Base-by-base conservation (phyloP, 2,797 vertebrate genomes). In the Lutjanus campechanus region DNA sequence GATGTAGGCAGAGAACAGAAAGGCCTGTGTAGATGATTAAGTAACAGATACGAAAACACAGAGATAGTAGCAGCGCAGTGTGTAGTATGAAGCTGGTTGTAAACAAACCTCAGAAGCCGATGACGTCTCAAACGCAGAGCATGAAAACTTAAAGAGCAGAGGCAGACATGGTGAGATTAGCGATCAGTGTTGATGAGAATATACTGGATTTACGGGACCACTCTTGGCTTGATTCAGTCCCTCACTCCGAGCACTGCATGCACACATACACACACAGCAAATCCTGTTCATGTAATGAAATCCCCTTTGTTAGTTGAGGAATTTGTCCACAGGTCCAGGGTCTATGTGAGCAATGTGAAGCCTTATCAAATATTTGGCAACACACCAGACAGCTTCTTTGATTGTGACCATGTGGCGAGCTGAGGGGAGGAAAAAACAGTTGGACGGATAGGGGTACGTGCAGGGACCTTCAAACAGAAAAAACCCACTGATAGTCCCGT, bases 301-400 rank as follows among this genome's bases (percentile, higher is more conserved):
- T 86, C 49, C 69, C 29, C 59, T 83, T 85, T 86, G 79, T 84
- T 81, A 66, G 68, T 63, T 0, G 62, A 84, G 70, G 86, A 89
- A 82, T 91, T 79, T 89, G 67, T 88, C 83, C 68, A 69, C 19
- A 46, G 73, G 74, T 85, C 69, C 76, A 58, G 72, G 63, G 69
- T 85, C 76, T 85, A 69, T 78, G 69, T 79, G 69, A 68, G 62
- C 49, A 64, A 63, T 67, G 75, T 74, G 82, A 82, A 55, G 77
- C 67, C 73, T 83, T 83, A 88, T 89, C 82, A 82, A 85, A 89
- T 87, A 87, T 85, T 89, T 89, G 88, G 61, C 72, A 63, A 79
- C 75, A 78, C 73, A 85, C 66, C 44, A 80, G 59, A 82, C 20
- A 56, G 62, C 62, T 67, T 73, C 62, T 86, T 82, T 85, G 65